Evolutionary conservation across 1,140 invertebrate genomes (phyloP).

Genomic region (Eriosoma lanigerum): DNA sequence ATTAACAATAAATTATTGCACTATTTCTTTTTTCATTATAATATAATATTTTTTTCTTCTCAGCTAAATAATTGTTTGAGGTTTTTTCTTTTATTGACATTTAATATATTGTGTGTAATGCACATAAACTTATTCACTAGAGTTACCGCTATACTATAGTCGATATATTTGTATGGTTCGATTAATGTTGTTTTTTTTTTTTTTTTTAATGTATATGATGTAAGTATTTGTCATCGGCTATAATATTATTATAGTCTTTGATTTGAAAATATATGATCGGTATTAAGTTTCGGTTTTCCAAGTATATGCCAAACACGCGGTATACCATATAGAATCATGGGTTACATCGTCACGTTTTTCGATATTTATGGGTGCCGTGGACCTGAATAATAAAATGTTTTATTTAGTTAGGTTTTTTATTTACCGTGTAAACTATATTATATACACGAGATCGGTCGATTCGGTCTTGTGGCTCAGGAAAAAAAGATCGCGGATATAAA

Average conservation of each 20-base stretch:
- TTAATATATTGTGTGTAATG: no score
- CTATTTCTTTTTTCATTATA: no score
- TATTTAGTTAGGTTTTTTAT: no score
- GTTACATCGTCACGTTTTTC: not conserved
- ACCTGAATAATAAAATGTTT: not conserved
- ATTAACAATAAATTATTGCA: no score
- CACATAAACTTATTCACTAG: no score
- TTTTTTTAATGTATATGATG: not conserved
- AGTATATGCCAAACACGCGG: not conserved
- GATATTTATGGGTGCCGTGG: slow-evolving; percentile 18
- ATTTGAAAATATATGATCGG: not conserved
- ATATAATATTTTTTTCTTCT: no score
- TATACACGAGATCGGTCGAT: no score
- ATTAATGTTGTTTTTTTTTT: not conserved
- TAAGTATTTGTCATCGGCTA: not conserved
- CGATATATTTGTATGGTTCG: not conserved
- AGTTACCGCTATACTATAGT: no score
- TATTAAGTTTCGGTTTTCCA: not conserved
- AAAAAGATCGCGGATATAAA: not conserved
- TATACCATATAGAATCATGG: no score
- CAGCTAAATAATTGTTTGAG: no score
- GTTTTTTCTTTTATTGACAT: no score
- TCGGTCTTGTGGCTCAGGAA: not conserved
- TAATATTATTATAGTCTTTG: not conserved
- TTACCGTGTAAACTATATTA: no score